Conservation (phyloP, 2,797 vertebrate species). For the Bovichtus variegatus region DNA sequence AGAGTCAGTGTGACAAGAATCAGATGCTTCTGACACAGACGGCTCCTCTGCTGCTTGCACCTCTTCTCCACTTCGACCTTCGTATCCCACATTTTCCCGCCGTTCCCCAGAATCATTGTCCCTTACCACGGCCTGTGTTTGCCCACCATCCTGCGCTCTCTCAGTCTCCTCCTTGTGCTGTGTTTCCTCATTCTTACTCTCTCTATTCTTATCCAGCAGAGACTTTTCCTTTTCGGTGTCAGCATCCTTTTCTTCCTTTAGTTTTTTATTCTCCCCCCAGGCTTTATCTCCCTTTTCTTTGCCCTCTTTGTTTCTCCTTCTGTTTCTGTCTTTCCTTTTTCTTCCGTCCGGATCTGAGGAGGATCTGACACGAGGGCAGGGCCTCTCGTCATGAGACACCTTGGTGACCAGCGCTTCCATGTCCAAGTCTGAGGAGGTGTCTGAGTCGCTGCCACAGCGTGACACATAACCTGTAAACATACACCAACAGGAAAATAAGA, state of each 20-base stretch:
- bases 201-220: constrained; percentile 2
- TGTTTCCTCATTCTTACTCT: constrained; percentile 27
- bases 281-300: constrained; percentile 37
- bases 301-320: constrained; percentile 52
- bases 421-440: constrained; percentile 90
- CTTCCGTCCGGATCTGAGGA: constrained; percentile 61
- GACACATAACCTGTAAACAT: constrained; percentile 92
- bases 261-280: constrained; percentile 33
- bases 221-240: constrained; percentile 47
- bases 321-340: constrained; percentile 48
- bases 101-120: neutral
- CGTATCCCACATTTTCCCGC: neutral
- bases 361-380: constrained; percentile 53
- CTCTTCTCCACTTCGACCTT: constrained; percentile 45
- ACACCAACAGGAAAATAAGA: constrained; percentile 9
- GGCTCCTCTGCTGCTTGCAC: constrained; percentile 64
- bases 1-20: constrained; percentile 89
- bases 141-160: constrained; percentile 35
- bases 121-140: constrained; percentile 57
- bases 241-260: constrained; percentile 57
- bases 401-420: constrained; percentile 76
- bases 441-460: constrained; percentile 92
- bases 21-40: constrained; percentile 88
- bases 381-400: constrained; percentile 49
- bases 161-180: constrained; percentile 16